A percentile compares a stretch with the other conserved stretches of the same genome.
Evolutionary conservation across 2,888 invertebrate species (phyloP).

Genomic region (Caenorhabditis uteleia): DNA sequence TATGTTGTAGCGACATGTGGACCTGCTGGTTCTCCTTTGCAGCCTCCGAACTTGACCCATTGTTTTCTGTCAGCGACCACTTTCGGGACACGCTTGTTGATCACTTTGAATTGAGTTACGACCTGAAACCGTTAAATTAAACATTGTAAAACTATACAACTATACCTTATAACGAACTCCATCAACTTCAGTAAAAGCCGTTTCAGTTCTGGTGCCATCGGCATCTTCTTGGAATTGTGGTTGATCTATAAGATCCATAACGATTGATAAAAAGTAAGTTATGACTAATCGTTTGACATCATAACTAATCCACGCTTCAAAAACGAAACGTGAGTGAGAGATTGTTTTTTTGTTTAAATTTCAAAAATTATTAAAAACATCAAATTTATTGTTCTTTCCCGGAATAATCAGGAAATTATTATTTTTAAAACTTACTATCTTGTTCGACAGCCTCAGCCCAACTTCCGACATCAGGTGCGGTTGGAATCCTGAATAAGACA

Average conservation of each 20-base stretch:
- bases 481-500: conserved; percentile 21
- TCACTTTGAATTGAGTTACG: conserved; percentile 77
- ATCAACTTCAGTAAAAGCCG: conserved; percentile 53
- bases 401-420: neutral
- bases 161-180: conserved; percentile 46
- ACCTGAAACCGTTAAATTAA: conserved; percentile 66
- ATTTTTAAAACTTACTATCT: conserved; percentile 42
- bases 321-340: too few species aligned
- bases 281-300: neutral
- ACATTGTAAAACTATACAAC: neutral
- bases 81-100: conserved; percentile 78
- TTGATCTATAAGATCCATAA: conserved; percentile 31
- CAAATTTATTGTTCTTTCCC: neutral
- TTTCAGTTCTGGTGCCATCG: conserved; percentile 55
- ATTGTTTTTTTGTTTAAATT: neutral
- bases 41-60: conserved; percentile 94
- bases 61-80: conserved; percentile 87
- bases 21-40: conserved; percentile 88
- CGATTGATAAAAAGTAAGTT: neutral
- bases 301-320: too few species aligned
- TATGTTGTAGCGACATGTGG: conserved; percentile 93
- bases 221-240: conserved; percentile 38
- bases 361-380: neutral
- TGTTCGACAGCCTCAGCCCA: conserved; percentile 66
- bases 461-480: conserved; percentile 54